Evolutionary conservation across 2,113 vertebrate species (phyloP), one percentile per base, ranked within the genome.

Genomic region (Pitta sordida): DNA sequence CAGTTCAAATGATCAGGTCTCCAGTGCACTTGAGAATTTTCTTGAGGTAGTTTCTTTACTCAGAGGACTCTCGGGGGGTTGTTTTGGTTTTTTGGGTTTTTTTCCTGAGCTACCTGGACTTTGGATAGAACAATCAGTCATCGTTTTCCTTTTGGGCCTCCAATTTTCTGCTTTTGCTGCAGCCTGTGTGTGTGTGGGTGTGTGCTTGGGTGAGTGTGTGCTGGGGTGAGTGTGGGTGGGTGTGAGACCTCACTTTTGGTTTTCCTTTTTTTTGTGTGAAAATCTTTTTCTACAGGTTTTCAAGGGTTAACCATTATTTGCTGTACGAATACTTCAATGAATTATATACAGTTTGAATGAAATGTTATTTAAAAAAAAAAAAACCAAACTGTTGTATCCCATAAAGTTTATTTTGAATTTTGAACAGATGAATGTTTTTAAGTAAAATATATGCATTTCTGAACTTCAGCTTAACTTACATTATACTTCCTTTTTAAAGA

Each of bases 391-490:
- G 97, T 98, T 98, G 98, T 98, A 98, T 98, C 97, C 98, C 97
- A 97, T 98, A 98, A 98, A 98, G 95, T 98, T 98, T 98, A 98
- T 98, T 98, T 98, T 98, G 96, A 98, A 98, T 97, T 98, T 98
- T 98, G 98, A 98, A 97, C 97, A 98, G 97, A 98, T 98, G 96
- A 98, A 98, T 98, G 98, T 98, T 98, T 98, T 98, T 98, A 98
- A 98, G 98, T 98, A 98, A 98, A 98, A 98, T 98, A 98, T 98
- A 98, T 98, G 98, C 98, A 98, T 98, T 98, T 98, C 97, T 98
- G 97, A 98, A 98, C 97, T 98, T 98, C 98, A 97, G 91, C 94
- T 97, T 96, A 98, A 98, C 95, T 98, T 97, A 98, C 96, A 94
- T 97, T 97, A 98, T 97, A 98, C 96, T 98, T 98, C 94, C 91